phyloP scores from a whole-genome alignment of 1,140 invertebrate species.

The Pantala flavescens region DNA sequence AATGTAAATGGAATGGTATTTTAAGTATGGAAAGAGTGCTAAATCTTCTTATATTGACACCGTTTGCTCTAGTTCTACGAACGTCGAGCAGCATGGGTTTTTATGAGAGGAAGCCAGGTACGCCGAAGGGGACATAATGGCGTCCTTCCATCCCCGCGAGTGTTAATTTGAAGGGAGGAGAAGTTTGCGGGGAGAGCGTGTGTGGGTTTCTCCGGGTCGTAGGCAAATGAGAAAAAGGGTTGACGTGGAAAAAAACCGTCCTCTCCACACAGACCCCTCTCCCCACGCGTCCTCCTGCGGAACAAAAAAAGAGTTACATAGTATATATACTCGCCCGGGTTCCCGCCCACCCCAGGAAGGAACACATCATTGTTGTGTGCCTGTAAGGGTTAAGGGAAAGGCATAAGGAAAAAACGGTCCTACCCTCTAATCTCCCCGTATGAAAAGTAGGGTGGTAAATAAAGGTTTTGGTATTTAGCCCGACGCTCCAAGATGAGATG shows the following conservation, averaged over 20 bases:
- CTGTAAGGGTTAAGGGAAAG: neutral
- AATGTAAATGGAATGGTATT: no score
- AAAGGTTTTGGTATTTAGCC: neutral
- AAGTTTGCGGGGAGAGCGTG: neutral
- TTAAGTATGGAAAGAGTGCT: no score
- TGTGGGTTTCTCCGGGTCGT: neutral
- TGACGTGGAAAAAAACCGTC: neutral
- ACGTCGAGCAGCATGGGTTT: neutral
- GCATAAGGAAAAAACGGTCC: neutral
- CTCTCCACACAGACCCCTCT: neutral
- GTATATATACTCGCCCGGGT: neutral
- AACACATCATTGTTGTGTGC: slow-evolving; percentile 1
- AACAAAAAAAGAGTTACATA: neutral
- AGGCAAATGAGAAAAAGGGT: slow-evolving; percentile 9
- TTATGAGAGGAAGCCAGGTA: neutral
- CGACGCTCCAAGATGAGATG: neutral
- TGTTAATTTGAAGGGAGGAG: neutral
- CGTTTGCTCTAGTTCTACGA: neutral
- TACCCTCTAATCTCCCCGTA: neutral
- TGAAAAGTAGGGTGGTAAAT: neutral
- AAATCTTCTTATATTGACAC: neutral
- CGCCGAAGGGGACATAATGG: neutral
- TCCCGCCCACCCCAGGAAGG: neutral
- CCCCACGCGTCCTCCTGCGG: neutral
- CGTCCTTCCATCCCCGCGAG: neutral